A percentile compares a stretch with the other conserved stretches of the same genome.
These are phyloP conservation scores for Gari tellinella DNA, from an alignment of 2,888 invertebrate species.

Conservation along the genomic window DNA sequence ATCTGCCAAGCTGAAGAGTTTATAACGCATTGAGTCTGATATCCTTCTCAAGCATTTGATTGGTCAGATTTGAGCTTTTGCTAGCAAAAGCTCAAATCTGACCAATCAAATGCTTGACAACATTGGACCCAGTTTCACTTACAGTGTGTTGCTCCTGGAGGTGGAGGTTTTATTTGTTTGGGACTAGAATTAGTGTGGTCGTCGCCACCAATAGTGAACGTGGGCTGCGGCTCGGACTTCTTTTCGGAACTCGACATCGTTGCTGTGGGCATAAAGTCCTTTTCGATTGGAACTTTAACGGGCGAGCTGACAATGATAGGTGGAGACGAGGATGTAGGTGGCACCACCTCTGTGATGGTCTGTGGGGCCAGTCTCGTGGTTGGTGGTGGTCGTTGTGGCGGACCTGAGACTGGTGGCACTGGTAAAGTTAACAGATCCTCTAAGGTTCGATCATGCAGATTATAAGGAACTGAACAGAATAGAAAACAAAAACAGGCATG, in stretches of 20 bases:
- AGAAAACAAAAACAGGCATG: constrained; percentile 28
- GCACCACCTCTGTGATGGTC: constrained; percentile 28
- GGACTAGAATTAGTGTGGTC: constrained; percentile 78
- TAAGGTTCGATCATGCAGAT: constrained; percentile 36
- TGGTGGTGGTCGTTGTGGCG: constrained; percentile 25
- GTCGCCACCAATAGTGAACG: constrained; percentile 75
- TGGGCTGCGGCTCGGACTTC: constrained; percentile 37
- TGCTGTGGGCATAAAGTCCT: constrained; percentile 42
- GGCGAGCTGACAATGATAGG: constrained; percentile 70
- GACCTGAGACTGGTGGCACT: constrained; percentile 35
- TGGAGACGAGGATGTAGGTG: constrained; percentile 55
- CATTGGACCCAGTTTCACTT: too few species aligned
- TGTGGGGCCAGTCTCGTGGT: constrained; percentile 33
- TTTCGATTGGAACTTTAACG: constrained; percentile 50
- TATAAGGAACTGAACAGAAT: constrained; percentile 43
- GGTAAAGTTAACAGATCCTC: constrained; percentile 47
- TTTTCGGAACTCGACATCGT: constrained; percentile 42
- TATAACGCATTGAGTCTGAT: too few species aligned
- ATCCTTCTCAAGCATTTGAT: too few species aligned
- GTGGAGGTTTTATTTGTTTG: constrained; percentile 78
- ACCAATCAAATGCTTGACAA: too few species aligned
- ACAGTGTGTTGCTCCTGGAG: constrained; percentile 82
- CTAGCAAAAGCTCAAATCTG: too few species aligned
- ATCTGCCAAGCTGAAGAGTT: too few species aligned
- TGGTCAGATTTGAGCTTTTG: too few species aligned